Conservation (phyloP, 2,113 vertebrate genomes). For the Heliornis fulica region DNA sequence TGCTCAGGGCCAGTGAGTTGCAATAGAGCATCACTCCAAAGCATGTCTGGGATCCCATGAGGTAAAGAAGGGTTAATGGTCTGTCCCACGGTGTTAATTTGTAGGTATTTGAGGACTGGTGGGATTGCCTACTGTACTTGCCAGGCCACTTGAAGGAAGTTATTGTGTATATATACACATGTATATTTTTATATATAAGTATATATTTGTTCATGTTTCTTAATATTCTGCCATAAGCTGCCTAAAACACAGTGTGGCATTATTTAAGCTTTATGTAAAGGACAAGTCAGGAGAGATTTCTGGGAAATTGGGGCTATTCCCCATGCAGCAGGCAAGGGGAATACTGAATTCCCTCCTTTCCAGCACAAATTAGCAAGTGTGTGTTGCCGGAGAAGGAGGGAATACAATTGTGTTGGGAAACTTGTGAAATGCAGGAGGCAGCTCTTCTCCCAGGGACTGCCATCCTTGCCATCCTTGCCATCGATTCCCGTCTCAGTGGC, state of each 20-base stretch:
- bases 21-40: neutral
- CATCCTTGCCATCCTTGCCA: fast-evolving
- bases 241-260: neutral
- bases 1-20: fast-evolving
- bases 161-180: neutral
- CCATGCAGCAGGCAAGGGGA: neutral
- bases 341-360: constrained; percentile 17
- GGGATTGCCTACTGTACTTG: neutral
- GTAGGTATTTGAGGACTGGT: neutral
- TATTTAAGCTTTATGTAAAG: constrained; percentile 8
- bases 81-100: neutral
- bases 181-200: neutral
- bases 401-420: neutral
- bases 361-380: neutral
- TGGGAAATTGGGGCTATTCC: constrained; percentile 33
- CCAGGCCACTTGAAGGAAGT: neutral
- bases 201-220: neutral
- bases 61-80: neutral
- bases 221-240: neutral
- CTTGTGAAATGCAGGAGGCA: neutral
- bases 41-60: neutral
- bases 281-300: neutral
- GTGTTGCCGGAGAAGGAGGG: neutral
- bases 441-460: neutral
- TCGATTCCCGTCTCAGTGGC: too few species aligned